Evolutionary conservation across 23 tunicate species (phyloP), one percentile per base, ranked within the genome.

Genomic region (Trididemnum clinides): DNA sequence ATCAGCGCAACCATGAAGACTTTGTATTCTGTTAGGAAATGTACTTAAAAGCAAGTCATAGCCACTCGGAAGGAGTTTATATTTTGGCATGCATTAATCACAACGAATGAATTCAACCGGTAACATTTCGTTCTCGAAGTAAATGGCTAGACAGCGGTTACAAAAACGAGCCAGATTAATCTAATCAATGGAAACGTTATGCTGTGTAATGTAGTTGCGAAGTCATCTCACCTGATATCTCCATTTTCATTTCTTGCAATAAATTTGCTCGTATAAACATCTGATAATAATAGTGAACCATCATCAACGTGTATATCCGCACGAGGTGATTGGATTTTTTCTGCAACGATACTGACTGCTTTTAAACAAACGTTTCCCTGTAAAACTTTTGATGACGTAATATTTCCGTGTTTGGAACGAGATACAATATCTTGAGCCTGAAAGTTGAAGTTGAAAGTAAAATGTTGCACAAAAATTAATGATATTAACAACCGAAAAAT

Each of bases 1-100:
- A n/a, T 58, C 30, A 23, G 84, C 32, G 3, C 35, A n/a, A 22
- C 84, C 84, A 44, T 87, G 90, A 1, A 87, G n/a, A 33, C 90
- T 87, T 65, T 65, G 84, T 1, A 87, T 64, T 34, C 82, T 77
- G 84, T 71, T 4, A 39, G 18, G 19, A 57, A 80, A 12, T 6
- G 12, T 28, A 65, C 15, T 65, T 64, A 5, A 64, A 82, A 62
- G 15, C 54, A 44, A 44, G 10, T 44, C 15, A 7, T 44, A 15
- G 15, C 15, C 54, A 15, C 54, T 7, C 10, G 54, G 12, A 44
- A 44, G 54, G 12, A 44, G 15, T 7, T 15, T n/a, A n/a, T n/a
- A n/a, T n/a, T n/a, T n/a, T n/a, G n/a, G n/a, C n/a, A n/a, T n/a
- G n/a, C n/a, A n/a, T n/a, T n/a, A n/a, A n/a, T n/a, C n/a, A n/a